Base-by-base conservation (phyloP, 1,140 invertebrate genomes). In the Drosophila athabasca region DNA sequence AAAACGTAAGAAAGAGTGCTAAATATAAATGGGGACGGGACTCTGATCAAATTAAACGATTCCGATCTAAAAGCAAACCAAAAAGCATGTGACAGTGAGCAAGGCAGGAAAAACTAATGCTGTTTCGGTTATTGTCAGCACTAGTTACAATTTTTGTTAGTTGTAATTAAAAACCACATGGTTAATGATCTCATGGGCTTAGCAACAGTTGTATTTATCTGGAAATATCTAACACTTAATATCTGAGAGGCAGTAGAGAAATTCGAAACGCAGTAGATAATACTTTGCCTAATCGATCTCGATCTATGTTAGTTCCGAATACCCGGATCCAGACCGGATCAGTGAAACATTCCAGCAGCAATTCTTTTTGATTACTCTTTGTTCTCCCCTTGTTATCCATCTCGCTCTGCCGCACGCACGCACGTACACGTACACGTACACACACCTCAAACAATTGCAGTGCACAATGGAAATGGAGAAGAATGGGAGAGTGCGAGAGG, bases 321-420 rank as follows among this genome's bases (percentile, higher is more conserved):
- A 46, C 62, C 29, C 44, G 45, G 64, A 69, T 35, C 66, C 52
- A 58, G 45, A 69, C 66, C 64, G 66, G 66, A 69, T 69, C 68
- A 69, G 35, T 69, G 66, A 58, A 41, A 69, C 51, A 69, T 69
- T 69, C 64, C 66, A 69, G 24, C 66, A 24, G 35, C 11, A 39
- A 13, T 39, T 39, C 64, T 69, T 69, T 58, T 44, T 45, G 65
- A 65, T 19, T 58, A 26, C 64, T 57, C 64, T 58, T 58, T 68
- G 45, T 39, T 69, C 51, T 46, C 39, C 15, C 51, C 51, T 53
- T 53, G 35, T 31, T 53, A 43, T 43, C 61, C 64, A 50, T 39
- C 35, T 39, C 35, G 51, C 31, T 53, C 51, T 53, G 17, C 9
- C 39, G 17, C 31, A 39, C 9, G 39, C 39, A 11, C 15, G 39